Base-by-base conservation (phyloP, 2,113 vertebrate species). In the Cyprinus carpio region DNA sequence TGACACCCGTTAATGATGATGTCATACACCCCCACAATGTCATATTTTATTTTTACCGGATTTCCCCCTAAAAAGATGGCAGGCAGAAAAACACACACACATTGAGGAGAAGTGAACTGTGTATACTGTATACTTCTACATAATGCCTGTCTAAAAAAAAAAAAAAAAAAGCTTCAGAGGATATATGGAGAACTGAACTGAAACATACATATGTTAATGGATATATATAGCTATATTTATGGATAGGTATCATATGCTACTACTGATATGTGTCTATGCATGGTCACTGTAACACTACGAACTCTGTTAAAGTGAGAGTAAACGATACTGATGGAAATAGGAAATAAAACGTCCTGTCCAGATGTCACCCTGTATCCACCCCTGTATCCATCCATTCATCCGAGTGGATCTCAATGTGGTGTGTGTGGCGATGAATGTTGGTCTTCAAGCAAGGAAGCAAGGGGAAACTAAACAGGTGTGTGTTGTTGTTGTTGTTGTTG, bases 1-100 rank as follows among this genome's bases (percentile, higher is more conserved):
- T 82, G 84, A 64, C 84, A 87, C 78, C 60, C 27, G 56, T 83
- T 86, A 86, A 92, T 90, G 72, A 92, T 90, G 72, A 86, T 83
- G 81, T 74, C 86, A 74, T 77, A 75, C 60, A 49, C 23, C 84
- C 83, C 75, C 65, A 43, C 67, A 62, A 75, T 80, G 71, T 86
- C 82, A 75, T 69, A 72, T 82, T 54, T 43, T n/a, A 27, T 83
- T 71, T 83, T 37, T 25, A 25, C 81, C 1, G 11, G 58, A 29
- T 69, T 51, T 81, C 51, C 51, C 40, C 49, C 58, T 49, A 13
- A 75, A 62, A 81, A 87, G 25, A 81, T 71, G 67, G 58, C 43
- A 79, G 20, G 34, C 75, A 83, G 81, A 77, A 71, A 54, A 43
- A 71, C 29, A 27, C 54, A 76, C 15, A 84, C 11, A 64, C 29